Base-by-base conservation (phyloP, 2,888 invertebrate genomes). In the Microctonus aethiopoides region DNA sequence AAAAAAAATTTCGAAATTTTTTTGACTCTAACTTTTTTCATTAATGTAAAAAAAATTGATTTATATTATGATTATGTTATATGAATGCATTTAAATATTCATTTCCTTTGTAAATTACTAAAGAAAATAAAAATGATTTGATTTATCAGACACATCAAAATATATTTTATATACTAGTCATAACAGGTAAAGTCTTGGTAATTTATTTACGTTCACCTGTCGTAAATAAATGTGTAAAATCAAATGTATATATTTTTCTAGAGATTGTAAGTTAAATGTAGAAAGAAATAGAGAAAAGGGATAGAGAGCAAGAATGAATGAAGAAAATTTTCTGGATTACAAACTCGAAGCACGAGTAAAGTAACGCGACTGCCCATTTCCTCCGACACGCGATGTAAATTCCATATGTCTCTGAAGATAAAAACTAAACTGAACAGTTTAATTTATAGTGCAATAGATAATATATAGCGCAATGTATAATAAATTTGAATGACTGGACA, bases 381-480 rank as follows among this genome's bases (percentile, higher is more conserved):
- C n/a, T n/a, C 4, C 6, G 39, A 39, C 13, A n/a, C 39, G 39
- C 39, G n/a, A 39, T 39, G 39, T n/a, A 39, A n/a, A n/a, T n/a
- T 39, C 39, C 13, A 13, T 5, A 39, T 13, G 39, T 39, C n/a
- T 13, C 3, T 5, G n/a, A 39, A 39, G 13, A 39, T 2, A 13
- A 39, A 39, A 39, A 39, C n/a, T 13, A n/a, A 39, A 2, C 39
- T 39, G 39, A 13, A 39, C 39, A 39, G 39, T 59, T 68, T 71
- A 74, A 74, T 74, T 74, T 74, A 74, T 71, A 68, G 71, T 71
- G 71, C 64, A 67, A 74, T 72, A 64, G 67, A 67, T 67, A 68
- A 67, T 39, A n/a, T n/a, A n/a, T n/a, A n/a, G n/a, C n/a, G n/a
- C n/a, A n/a, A n/a, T n/a, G 39, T 64, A 67, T 68, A 67, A 74